These are phyloP conservation scores for Gonocerus acuteangulatus DNA, from an alignment of 2,888 invertebrate species.

Conservation along the genomic window DNA sequence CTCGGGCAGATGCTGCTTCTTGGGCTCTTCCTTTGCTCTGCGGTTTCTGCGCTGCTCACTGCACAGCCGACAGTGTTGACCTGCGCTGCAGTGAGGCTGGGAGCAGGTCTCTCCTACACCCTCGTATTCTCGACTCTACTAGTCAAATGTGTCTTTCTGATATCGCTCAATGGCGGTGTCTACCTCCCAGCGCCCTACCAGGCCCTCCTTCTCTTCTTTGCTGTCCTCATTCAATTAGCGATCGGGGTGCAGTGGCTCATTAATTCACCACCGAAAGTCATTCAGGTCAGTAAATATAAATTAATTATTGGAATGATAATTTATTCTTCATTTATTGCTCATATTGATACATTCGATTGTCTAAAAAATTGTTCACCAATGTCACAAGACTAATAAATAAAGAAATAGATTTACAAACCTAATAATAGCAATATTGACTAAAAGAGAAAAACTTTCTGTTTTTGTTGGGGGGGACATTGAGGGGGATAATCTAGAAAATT, in stretches of 20 bases:
- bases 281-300: conserved; percentile 33
- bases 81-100: conserved; percentile 74
- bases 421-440: too few species aligned
- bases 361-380: too few species aligned
- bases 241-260: conserved; percentile 78
- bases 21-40: conserved; percentile 73
- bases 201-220: conserved; percentile 75
- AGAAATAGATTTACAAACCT: too few species aligned
- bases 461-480: too few species aligned
- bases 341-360: too few species aligned
- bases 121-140: conserved; percentile 83
- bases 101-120: conserved; percentile 70
- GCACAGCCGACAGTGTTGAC: conserved; percentile 70
- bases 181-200: conserved; percentile 90
- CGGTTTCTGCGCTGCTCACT: conserved; percentile 68
- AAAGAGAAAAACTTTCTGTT: too few species aligned
- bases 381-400: too few species aligned
- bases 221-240: conserved; percentile 81
- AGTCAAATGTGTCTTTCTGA: conserved; percentile 87
- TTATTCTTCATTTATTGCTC: too few species aligned
- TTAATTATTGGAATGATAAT: neutral
- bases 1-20: conserved; percentile 78
- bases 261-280: conserved; percentile 62
- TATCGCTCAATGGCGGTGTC: conserved; percentile 83
- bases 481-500: too few species aligned